Evolutionary conservation across 2,797 vertebrate genomes (phyloP), one percentile per base, ranked within the genome.

Genomic region (Cetoscarus ocellatus): DNA sequence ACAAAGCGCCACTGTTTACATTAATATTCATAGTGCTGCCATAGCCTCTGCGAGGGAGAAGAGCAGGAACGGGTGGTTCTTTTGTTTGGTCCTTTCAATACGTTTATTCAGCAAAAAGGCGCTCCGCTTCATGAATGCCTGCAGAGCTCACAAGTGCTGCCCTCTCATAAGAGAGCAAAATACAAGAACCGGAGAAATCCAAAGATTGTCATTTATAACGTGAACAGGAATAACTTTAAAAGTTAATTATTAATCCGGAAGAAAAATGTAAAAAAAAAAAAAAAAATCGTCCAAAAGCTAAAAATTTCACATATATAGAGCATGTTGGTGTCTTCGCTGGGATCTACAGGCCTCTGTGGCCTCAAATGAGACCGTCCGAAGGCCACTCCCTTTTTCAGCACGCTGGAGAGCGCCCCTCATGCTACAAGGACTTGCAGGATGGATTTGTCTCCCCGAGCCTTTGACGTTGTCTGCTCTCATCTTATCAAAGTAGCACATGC

Each of bases 1-100:
- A 95, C 95, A 95, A 95, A 95, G 95, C 94, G 92, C 93, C 90
- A 93, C 93, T 95, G 95, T 95, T 92, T 90, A 93, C 94, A 95
- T 95, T 94, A 95, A 95, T 95, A 95, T 95, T 95, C 95, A 95
- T 95, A 94, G 94, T 90, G 93, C 92, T 92, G 92, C 93, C 93
- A 92, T 92, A 91, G 95, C 92, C 93, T 91, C 86, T 86, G 93
- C 82, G 91, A 91, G 87, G 68, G 86, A 91, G 91, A 93, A 91
- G 93, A 94, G 92, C 93, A 94, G 94, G 95, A 94, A 95, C 95
- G 94, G 95, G 94, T 95, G 95, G 93, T 94, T 94, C 95, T 95
- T 95, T 95, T 95, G 95, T 95, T 94, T 92, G 91, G 80, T 85
- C 80, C 68, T 90, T 91, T 95, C 95, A 95, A 94, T 95, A 94